Base-by-base conservation (phyloP, 2,113 vertebrate genomes). In the Heloderma charlesbogerti region DNA sequence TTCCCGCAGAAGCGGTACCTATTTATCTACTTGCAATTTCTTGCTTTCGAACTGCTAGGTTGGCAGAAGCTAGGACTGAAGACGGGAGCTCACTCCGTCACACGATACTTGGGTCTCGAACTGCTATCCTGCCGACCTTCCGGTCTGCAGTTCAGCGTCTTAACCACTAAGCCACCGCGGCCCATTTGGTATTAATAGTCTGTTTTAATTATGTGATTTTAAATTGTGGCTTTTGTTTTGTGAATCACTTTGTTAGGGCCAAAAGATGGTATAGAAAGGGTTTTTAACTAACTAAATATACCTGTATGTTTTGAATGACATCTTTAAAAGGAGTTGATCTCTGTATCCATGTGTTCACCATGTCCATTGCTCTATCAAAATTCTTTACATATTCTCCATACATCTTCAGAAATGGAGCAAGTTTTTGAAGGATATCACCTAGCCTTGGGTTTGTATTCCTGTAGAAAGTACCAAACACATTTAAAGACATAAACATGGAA, bases 311-410 rank as follows among this genome's bases (percentile, higher is more conserved):
- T 74, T 99, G 99, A 83, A 99, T 96, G 2, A 98, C 96, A 0
- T 98, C 98, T 95, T 99, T 99, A 95, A 99, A 99, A 4, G 97
- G 94, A 3, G 96, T 97, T 0, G 99, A 99, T 27, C 99, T 97
- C 95, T 99, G 98, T 18, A 97, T 99, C 97, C 98, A 99, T 0
- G 98, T 97, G 96, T 98, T 99, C 92, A 99, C 98, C 94, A 99
- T 95, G 89, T 98, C 99, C 98, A 99, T 98, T 0, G 99, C 98
- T 72, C 98, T 97, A 95, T 99, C 99, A 4, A 99, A 99, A 96
- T 99, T 99, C 97, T 99, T 99, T 45, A 99, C 98, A 0, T 99
- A 99, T 92, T 99, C 99, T 45, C 99, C 99, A 3, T 99, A 99
- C 99, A 99, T 99, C 97, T 99, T 99, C 97, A 99, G 97, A 92